Base-by-base conservation (phyloP, 2,113 vertebrate species). In the Drymodes brunneopygia region DNA sequence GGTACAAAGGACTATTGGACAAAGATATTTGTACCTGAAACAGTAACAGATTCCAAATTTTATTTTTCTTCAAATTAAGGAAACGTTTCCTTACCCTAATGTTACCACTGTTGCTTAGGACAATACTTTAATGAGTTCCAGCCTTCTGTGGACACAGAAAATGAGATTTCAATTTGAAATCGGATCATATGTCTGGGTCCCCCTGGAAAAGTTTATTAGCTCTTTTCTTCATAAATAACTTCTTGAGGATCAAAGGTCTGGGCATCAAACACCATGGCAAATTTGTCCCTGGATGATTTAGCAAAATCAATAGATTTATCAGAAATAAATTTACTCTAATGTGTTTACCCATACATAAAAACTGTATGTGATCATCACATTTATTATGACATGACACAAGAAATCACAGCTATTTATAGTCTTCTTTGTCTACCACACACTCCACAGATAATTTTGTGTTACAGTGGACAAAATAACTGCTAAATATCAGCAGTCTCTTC, bases 241-340 rank as follows among this genome's bases (percentile, higher is more conserved):
- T 78, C 42, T 35, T 33, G 25, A 77, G 13, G 58, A 90, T 77
- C 78, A 87, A 90, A 95, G 90, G 61, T 91, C 62, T 89, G 18
- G 27, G 38, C 24, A 79, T 70, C 50, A 88, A 92, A 58, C 24
- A 50, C 9, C 19, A 54, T 8, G 17, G 45, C 1, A 95, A 82
- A 92, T 88, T 45, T 85, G 10, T 77, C 42, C 81, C 66, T 82
- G 33, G 74, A 73, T 66, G 50, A 80, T 53, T 66, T 54, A 82
- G 47, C 15, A 85, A 85, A 94, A 92, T 94, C 70, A 80, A 86
- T 85, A 89, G 47, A 90, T 29, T 81, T 33, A 65, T 88, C 66
- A 90, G 81, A 51, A 83, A 85, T 70, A 86, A 62, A 93, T 96
- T 94, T 67, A 3, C 81, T 57, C 51, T 93, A 70, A 90, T 85